Percentiles rank a stretch among this genome's conserved stretches.
phyloP scores from a whole-genome alignment of 30 jellyfish, hydroid and myxozoan genomes.

The Catostylus mosaicus region DNA sequence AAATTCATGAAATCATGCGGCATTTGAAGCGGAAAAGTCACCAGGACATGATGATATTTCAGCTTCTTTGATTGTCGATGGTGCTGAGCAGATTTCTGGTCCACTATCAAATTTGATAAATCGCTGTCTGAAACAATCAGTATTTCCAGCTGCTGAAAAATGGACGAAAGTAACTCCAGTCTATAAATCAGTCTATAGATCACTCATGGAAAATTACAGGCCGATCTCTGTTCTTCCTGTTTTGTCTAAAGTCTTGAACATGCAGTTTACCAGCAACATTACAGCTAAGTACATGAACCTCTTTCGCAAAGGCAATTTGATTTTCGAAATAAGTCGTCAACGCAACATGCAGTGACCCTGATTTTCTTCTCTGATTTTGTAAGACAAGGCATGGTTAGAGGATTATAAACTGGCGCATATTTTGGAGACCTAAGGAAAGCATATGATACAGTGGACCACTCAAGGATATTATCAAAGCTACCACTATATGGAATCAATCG shows the following conservation, averaged over 20 bases:
- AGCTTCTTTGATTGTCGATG: slow-evolving; percentile 29
- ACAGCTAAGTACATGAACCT: slow-evolving; percentile 22
- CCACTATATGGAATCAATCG: slow-evolving; percentile 25
- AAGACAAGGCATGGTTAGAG: slow-evolving; percentile 29
- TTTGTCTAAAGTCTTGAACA: slow-evolving; percentile 6
- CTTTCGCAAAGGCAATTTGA: slow-evolving; percentile 35
- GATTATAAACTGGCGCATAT: slow-evolving; percentile 11
- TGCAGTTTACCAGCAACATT: slow-evolving; percentile 1
- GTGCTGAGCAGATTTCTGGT: slow-evolving; percentile 41
- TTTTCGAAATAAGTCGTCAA: slow-evolving; percentile 21
- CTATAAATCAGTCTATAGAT: neutral
- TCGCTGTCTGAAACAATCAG: slow-evolving; percentile 25
- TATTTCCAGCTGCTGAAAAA: slow-evolving; percentile 37
- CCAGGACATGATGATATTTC: slow-evolving; percentile 33
- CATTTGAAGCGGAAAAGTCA: slow-evolving; percentile 1
- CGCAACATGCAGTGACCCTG: slow-evolving; percentile 46
- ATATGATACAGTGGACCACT: slow-evolving; percentile 37
- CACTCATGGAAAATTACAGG: slow-evolving; percentile 12
- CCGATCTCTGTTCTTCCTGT: slow-evolving; percentile 15
- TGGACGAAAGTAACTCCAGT: slow-evolving; percentile 22
- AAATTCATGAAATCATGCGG: neutral
- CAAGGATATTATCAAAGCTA: slow-evolving; percentile 20
- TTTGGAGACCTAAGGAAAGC: slow-evolving; percentile 36
- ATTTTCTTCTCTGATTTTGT: slow-evolving; percentile 22
- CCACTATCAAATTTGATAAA: slow-evolving; percentile 37